Percentiles rank a stretch among this genome's conserved stretches.
Evolutionary conservation across 2,797 vertebrate species (phyloP).

Genomic region (Prionace glauca): DNA sequence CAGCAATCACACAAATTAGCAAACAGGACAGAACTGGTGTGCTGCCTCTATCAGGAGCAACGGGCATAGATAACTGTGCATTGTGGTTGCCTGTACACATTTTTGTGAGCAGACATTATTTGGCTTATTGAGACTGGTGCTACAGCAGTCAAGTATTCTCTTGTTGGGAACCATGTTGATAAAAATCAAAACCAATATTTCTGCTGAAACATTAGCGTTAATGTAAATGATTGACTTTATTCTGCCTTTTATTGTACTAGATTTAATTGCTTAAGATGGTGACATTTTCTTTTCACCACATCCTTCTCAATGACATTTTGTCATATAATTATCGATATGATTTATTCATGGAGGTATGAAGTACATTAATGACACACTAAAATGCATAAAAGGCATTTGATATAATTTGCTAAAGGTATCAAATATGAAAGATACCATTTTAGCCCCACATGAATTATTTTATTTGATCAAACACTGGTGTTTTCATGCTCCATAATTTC

Average conservation of each 20-base stretch:
- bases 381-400: background rate
- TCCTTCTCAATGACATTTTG: constrained; percentile 8
- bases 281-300: background rate
- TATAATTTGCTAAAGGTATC: constrained; percentile 15
- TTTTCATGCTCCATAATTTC: background rate
- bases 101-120: background rate
- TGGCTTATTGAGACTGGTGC: background rate
- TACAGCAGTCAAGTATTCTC: background rate
- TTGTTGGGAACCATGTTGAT: background rate
- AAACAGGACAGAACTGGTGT: background rate
- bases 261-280: background rate
- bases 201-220: background rate
- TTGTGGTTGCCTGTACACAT: too few species aligned
- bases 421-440: background rate
- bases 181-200: background rate
- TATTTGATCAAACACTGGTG: background rate
- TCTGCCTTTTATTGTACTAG: background rate
- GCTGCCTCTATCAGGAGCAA: background rate
- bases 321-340: constrained; percentile 17
- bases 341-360: background rate
- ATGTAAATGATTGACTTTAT: background rate
- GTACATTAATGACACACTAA: background rate
- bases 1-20: background rate
- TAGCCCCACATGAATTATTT: background rate
- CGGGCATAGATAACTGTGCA: background rate